phyloP scores from a whole-genome alignment of 2,888 invertebrate genomes.

The Archaeoteleia sp. region DNA sequence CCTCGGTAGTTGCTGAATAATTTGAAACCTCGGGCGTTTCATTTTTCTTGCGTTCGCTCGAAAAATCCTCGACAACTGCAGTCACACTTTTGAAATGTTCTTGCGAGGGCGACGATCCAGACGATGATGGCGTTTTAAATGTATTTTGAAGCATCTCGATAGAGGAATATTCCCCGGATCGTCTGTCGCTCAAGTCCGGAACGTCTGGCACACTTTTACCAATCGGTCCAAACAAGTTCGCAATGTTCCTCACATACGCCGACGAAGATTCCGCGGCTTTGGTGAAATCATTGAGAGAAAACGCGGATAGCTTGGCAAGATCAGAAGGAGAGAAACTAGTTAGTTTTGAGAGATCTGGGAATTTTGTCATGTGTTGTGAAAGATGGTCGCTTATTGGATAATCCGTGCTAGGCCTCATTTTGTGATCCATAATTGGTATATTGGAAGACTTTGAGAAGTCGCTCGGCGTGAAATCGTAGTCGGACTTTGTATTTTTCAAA shows the following conservation, averaged over 20 bases:
- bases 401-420: conserved; percentile 60
- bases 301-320: conserved; percentile 69
- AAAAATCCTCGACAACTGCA: conserved; percentile 58
- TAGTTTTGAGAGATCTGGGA: conserved; percentile 69
- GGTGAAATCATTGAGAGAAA: conserved; percentile 70
- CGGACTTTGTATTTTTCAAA: conserved; percentile 69
- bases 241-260: conserved; percentile 70
- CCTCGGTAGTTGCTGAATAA: conserved; percentile 63
- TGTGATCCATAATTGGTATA: conserved; percentile 61
- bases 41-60: conserved; percentile 58
- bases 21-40: conserved; percentile 56
- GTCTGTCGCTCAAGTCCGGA: conserved; percentile 59
- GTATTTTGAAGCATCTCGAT: conserved; percentile 58
- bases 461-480: conserved; percentile 65
- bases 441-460: conserved; percentile 68
- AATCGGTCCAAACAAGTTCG: conserved; percentile 69
- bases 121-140: conserved; percentile 57
- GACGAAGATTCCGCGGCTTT: conserved; percentile 68
- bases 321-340: conserved; percentile 70
- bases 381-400: conserved; percentile 68
- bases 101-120: conserved; percentile 52
- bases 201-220: conserved; percentile 64
- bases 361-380: conserved; percentile 69
- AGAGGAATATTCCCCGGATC: conserved; percentile 59
- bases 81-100: conserved; percentile 55